Evolutionary conservation across 2,113 vertebrate species (phyloP), one percentile per base, ranked within the genome.

Genomic region (Equus quagga): DNA sequence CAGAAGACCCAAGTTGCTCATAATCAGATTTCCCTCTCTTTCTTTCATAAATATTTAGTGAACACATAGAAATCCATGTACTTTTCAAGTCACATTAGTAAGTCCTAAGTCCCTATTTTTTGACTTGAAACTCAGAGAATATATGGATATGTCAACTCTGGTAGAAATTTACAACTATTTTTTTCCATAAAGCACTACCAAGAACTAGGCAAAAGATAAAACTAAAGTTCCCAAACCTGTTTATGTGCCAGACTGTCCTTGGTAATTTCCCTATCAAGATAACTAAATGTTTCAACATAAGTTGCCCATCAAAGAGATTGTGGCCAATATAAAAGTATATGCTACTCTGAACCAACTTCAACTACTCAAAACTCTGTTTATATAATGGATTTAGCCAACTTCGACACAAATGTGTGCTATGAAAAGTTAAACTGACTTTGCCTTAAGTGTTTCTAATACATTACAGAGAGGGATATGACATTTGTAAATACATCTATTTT

Each of bases 71-170:
- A 79, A 14, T 21, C 44, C 31, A 54, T 54, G 24, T 23, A 79
- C 65, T 76, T 91, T 82, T 85, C 8, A 81, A 81, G 33, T 84
- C 33, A 62, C 36, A 76, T 8, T 67, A 17, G 21, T 73, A 94
- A 92, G 56, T 17, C 54, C 49, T 54, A 67, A 81, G 17, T 84
- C 8, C 31, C 60, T 60, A 88, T n/a, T 51, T 88, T 94, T 33
- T 91, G 19, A 97, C 76, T 89, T 91, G 41, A 88, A 96, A 86
- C 9, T 93, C 69, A 95, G 58, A 87, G 44, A 98, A 88, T 49
- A 90, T 31, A 54, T 58, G 49, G 62, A 28, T 94, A 46, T 70
- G 75, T 83, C 49, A 92, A 85, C 28, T 79, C 33, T 11, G 18
- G 28, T n/a, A 93, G 76, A 96, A 92, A 96, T 18, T 41, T 62